A percentile compares a stretch with the other conserved stretches of the same genome.
These are phyloP conservation scores for Megalops atlanticus DNA, from an alignment of 2,113 vertebrate species.

Conservation along the genomic window DNA sequence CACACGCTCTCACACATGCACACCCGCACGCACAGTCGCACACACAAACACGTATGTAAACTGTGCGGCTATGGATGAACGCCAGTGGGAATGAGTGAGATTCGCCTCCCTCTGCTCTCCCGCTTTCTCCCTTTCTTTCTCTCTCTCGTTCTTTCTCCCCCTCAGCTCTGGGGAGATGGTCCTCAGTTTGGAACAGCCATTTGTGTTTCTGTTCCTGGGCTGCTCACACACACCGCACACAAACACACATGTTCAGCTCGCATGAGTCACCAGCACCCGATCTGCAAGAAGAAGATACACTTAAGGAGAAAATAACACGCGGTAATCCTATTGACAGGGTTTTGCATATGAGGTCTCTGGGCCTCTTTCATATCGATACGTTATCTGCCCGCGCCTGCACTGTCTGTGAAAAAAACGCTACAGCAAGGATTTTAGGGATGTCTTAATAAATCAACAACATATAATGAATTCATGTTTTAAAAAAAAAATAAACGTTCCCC, in stretches of 20 bases:
- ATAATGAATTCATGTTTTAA: not conserved
- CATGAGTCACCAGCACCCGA: not conserved
- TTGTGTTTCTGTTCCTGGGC: too few species aligned
- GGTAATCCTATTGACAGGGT: not conserved
- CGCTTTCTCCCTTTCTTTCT: too few species aligned
- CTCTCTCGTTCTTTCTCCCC: too few species aligned
- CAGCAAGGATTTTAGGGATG: not conserved
- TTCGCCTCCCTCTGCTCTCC: too few species aligned
- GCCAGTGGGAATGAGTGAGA: too few species aligned
- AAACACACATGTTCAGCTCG: not conserved
- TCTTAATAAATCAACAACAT: slow-evolving; percentile 9
- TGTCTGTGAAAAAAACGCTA: slow-evolving; percentile 5
- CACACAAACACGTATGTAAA: not conserved
- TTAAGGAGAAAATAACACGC: not conserved
- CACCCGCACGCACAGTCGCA: not conserved
- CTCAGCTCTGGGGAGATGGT: too few species aligned
- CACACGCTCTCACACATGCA: not conserved
- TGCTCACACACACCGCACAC: not conserved
- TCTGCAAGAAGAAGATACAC: not conserved
- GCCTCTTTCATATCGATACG: not conserved
- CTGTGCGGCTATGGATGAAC: too few species aligned
- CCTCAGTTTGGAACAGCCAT: too few species aligned
- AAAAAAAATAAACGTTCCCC: not conserved
- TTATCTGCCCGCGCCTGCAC: not conserved
- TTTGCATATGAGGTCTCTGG: not conserved